Conservation (phyloP, 1,140 invertebrate genomes). For the Nephotettix cincticeps region DNA sequence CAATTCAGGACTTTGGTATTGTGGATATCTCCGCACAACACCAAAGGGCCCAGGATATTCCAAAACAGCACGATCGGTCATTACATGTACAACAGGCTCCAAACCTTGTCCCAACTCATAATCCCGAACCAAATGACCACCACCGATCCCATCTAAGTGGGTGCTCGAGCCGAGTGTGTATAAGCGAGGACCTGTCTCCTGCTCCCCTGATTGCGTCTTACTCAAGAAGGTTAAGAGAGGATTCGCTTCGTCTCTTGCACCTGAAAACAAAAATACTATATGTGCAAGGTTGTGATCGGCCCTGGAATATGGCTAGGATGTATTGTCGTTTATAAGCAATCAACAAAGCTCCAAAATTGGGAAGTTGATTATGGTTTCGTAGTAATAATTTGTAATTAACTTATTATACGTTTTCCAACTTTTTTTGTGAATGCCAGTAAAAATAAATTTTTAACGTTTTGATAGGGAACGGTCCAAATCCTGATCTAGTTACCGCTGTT, state of each 20-base stretch:
- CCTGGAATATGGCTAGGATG: too few relatives aligned
- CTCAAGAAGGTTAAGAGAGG: background rate
- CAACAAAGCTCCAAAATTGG: too few relatives aligned
- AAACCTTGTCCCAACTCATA: background rate
- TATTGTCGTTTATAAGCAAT: too few relatives aligned
- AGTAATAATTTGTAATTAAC: too few relatives aligned
- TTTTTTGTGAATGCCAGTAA: too few relatives aligned
- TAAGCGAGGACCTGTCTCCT: background rate
- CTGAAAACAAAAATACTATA: constrained; percentile 1
- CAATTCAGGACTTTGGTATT: too few relatives aligned
- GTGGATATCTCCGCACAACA: background rate
- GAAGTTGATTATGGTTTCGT: too few relatives aligned
- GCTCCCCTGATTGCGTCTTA: background rate
- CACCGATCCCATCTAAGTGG: constrained; percentile 10
- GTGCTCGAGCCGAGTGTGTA: background rate
- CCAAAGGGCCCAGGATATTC: background rate
- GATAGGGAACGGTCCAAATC: too few relatives aligned
- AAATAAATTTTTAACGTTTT: too few relatives aligned
- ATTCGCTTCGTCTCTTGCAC: background rate
- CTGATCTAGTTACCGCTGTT: too few relatives aligned
- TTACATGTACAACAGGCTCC: background rate
- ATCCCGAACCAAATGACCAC: constrained; percentile 13
- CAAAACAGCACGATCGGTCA: background rate
- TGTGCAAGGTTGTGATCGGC: too few relatives aligned
- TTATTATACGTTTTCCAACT: too few relatives aligned